Base-by-base conservation (phyloP, 2,888 invertebrate species). In the Polydrusus cervinus region DNA sequence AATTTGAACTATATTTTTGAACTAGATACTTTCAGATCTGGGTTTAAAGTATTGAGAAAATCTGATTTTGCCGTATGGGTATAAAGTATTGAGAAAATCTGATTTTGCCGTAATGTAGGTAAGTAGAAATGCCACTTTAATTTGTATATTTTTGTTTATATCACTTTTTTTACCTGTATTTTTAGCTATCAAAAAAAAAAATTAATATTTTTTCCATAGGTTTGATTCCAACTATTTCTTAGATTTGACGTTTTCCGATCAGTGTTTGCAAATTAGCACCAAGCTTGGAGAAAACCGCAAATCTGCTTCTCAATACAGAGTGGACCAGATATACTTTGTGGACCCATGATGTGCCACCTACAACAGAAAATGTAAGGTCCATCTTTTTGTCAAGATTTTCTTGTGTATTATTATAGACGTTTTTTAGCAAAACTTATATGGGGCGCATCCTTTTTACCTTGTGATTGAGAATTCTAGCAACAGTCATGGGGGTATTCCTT, bases 361-460 rank as follows among this genome's bases (percentile, higher is more conserved):
- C 82, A 1, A 91, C 92, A 83, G 90, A n/a, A n/a, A n/a, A 92
- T 84, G 93, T 93, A 86, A 88, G 89, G 84, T 55, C 34, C 7
- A n/a, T 43, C 43, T 13, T 20, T 13, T 49, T 34, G 10, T 45
- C 20, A 25, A 13, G 45, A 20, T 25, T 8, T 47, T 14, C 7
- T 10, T 11, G 9, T 20, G 2, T n/a, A n/a, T n/a, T n/a, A n/a
- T n/a, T n/a, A n/a, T n/a, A n/a, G n/a, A n/a, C n/a, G n/a, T 7
- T 61, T 75, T 84, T 45, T 76, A 93, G 93, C 88, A 86, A 77
- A 95, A 94, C 86, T 87, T 94, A 16, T 96, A 96, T 84, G 95
- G 96, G 13, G 91, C 92, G 13, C 96, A 96, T 84, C 95, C 96
- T 0, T 95, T 96, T 87, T 95, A 94, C 85, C 85, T 95, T 83